Percentiles rank a stretch among this genome's conserved stretches.
Evolutionary conservation across 2,113 vertebrate genomes (phyloP).

Genomic region (Hyperopisus bebe): DNA sequence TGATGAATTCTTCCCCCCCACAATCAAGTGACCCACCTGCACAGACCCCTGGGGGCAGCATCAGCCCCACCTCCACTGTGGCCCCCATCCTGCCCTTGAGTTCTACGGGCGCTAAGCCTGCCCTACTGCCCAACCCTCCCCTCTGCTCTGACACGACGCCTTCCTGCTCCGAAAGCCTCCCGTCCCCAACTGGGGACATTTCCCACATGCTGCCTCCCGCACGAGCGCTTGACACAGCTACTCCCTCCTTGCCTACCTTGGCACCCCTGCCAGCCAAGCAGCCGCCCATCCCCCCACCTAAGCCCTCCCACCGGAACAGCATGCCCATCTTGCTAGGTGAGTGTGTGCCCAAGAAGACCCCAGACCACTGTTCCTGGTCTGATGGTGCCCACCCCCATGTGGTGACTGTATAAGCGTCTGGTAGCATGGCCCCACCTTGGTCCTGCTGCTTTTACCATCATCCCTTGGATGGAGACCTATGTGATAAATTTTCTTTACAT

Average conservation of each 20-base stretch:
- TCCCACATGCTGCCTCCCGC: not conserved
- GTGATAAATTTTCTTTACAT: not conserved
- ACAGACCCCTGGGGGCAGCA: conserved; percentile 22
- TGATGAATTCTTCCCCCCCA: conserved; percentile 49
- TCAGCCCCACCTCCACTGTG: conserved; percentile 42
- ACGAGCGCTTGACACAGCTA: no score
- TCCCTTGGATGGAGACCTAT: not conserved
- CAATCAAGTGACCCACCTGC: conserved; percentile 18
- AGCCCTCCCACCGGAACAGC: conserved; percentile 84
- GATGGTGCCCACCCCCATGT: not conserved
- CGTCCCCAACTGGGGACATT: not conserved
- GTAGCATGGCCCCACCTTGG: not conserved
- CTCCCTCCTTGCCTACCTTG: conserved; percentile 35
- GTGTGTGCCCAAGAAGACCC: conserved; percentile 37
- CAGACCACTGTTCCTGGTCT: not conserved
- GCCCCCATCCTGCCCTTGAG: conserved; percentile 28
- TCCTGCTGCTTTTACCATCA: not conserved
- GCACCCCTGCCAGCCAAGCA: conserved; percentile 65
- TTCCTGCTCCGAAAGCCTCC: not conserved
- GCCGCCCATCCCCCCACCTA: conserved; percentile 84
- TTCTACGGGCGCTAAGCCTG: conserved; percentile 31
- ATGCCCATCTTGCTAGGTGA: conserved; percentile 74
- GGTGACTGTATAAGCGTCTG: not conserved
- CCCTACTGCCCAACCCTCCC: conserved; percentile 43
- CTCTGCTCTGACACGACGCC: conserved; percentile 1